A percentile compares a stretch with the other conserved stretches of the same genome.
phyloP scores from a whole-genome alignment of 2,797 vertebrate genomes.

The Otolemur crassicaudatus region DNA sequence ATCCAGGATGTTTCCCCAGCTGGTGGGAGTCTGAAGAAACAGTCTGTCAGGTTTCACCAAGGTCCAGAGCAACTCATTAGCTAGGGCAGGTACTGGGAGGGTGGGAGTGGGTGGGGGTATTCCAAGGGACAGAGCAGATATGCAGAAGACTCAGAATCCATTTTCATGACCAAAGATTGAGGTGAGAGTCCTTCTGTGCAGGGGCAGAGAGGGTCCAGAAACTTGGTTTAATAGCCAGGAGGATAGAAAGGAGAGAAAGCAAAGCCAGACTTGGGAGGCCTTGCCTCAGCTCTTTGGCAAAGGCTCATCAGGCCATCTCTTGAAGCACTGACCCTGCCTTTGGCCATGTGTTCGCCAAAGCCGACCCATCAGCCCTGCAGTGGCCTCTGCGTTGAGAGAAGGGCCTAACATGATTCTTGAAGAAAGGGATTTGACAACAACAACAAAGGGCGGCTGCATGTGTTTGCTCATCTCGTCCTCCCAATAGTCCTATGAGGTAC shows the following conservation, averaged over 20 bases:
- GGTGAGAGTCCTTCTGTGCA: neutral
- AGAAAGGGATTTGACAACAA: slow-evolving; percentile 27
- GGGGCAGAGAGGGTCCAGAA: neutral
- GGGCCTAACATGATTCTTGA: neutral
- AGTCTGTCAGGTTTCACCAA: neutral
- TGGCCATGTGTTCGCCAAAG: slow-evolving; percentile 14
- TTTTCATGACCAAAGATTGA: slow-evolving; percentile 10
- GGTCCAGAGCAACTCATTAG: neutral
- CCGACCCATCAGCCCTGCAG: neutral
- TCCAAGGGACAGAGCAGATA: neutral
- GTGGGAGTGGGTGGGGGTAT: neutral
- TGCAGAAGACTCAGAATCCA: neutral
- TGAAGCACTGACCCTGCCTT: neutral
- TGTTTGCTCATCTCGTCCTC: neutral
- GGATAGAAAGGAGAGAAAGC: neutral
- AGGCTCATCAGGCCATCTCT: neutral
- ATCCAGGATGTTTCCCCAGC: neutral
- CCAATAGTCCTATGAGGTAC: neutral
- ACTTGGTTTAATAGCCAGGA: neutral
- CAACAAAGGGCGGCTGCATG: neutral
- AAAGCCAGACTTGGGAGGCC: neutral
- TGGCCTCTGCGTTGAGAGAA: slow-evolving; percentile 32
- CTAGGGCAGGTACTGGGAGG: neutral
- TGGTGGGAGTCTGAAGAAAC: neutral
- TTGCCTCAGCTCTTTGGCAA: neutral